Percentiles rank a stretch among this genome's conserved stretches.
phyloP scores from a whole-genome alignment of 2,797 vertebrate species.

The Enteromius fasciolatus region DNA sequence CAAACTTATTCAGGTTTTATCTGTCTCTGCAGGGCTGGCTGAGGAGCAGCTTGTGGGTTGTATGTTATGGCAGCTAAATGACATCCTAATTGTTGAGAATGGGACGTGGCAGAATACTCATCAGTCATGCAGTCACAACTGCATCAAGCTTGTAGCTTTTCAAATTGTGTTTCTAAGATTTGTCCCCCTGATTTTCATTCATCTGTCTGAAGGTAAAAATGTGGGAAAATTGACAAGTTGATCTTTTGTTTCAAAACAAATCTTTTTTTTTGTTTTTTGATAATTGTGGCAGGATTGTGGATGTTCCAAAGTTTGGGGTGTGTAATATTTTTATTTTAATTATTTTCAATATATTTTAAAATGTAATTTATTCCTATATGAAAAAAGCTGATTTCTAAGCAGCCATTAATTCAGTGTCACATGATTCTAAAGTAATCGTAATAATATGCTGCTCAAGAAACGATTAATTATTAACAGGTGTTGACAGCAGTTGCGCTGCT shows the following conservation, averaged over 20 bases:
- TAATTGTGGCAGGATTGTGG: neutral
- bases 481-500: neutral
- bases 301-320: neutral
- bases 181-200: slow-evolving; percentile 28
- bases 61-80: slow-evolving; percentile 56
- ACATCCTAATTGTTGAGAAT: slow-evolving; percentile 62
- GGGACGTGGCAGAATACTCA: slow-evolving; percentile 58
- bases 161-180: slow-evolving; percentile 52
- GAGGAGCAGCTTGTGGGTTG: slow-evolving; percentile 59
- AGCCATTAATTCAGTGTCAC: neutral
- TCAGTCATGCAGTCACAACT: slow-evolving; percentile 50
- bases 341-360: neutral
- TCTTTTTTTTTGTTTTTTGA: slow-evolving; percentile 25
- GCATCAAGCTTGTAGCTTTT: slow-evolving; percentile 41
- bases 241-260: slow-evolving; percentile 45
- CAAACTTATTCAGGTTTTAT: slow-evolving; percentile 75
- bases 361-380: neutral
- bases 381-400: neutral
- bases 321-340: neutral
- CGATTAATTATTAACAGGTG: neutral
- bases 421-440: neutral
- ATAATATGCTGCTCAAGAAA: neutral
- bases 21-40: slow-evolving; percentile 53
- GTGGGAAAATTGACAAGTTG: neutral
- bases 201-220: neutral